These are phyloP conservation scores for Gymnocephalus cernua DNA, from an alignment of 2,113 vertebrate species.

Conservation along the genomic window DNA sequence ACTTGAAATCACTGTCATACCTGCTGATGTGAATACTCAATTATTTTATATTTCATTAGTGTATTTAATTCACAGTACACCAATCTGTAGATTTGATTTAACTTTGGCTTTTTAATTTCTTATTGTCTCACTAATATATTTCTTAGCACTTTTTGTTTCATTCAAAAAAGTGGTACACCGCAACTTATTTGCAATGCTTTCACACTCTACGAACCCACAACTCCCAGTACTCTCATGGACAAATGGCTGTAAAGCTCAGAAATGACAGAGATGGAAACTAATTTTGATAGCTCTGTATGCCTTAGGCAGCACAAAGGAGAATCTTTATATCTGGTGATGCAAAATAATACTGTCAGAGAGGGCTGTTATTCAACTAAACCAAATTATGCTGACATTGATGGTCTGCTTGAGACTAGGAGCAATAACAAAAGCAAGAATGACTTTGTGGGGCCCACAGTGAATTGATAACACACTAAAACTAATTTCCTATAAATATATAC, in stretches of 20 bases:
- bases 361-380: conserved; percentile 76
- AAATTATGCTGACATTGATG: conserved; percentile 76
- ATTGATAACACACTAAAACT: conserved; percentile 69
- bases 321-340: conserved; percentile 62
- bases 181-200: conserved; percentile 14
- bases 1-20: too few relatives aligned
- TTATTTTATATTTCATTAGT: neutral
- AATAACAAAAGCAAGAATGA: conserved; percentile 69
- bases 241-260: conserved; percentile 36
- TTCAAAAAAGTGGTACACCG: conserved; percentile 8
- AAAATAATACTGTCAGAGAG: conserved; percentile 64
- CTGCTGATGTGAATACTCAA: neutral
- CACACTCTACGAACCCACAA: neutral
- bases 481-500: conserved; percentile 75
- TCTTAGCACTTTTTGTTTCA: neutral
- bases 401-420: conserved; percentile 68
- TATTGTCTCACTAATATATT: too few relatives aligned
- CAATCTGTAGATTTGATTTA: neutral
- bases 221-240: conserved; percentile 10
- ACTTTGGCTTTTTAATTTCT: neutral
- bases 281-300: conserved; percentile 60
- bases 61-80: neutral
- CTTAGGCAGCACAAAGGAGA: conserved; percentile 57
- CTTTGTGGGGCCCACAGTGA: conserved; percentile 62
- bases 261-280: conserved; percentile 57